These are phyloP conservation scores for Anguilla obscura DNA, from an alignment of 2,797 vertebrate genomes.

Conservation along the genomic window DNA sequence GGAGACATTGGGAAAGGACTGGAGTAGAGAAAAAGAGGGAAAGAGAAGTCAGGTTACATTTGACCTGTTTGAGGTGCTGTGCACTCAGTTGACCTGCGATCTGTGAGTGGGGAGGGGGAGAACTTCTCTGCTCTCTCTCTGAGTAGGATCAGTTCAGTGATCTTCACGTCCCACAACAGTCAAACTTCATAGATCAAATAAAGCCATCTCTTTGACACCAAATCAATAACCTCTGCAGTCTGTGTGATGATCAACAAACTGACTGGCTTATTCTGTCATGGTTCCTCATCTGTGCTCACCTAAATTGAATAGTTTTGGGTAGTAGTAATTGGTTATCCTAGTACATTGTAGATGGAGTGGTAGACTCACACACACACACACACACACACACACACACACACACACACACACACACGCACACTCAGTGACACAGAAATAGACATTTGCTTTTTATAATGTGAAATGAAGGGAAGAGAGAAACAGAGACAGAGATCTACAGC, in stretches of 20 bases:
- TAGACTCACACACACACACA: not conserved
- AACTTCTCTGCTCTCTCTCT: conserved; percentile 14
- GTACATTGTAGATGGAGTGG: not conserved
- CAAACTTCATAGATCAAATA: conserved; percentile 57
- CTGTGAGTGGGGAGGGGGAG: conserved; percentile 18
- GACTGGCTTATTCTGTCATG: conserved; percentile 18
- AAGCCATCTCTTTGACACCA: conserved; percentile 44
- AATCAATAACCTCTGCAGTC: conserved; percentile 58
- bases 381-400: not conserved
- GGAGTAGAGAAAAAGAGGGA: not conserved
- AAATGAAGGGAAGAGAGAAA: not conserved
- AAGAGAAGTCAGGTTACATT: conserved; percentile 38
- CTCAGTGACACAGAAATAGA: not conserved
- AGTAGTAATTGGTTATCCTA: not conserved
- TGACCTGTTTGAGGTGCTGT: conserved; percentile 50
- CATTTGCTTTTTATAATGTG: not conserved
- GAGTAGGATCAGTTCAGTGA: conserved; percentile 35
- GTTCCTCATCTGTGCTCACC: not conserved
- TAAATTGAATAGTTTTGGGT: not conserved
- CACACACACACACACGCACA: not conserved
- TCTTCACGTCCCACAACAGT: conserved; percentile 51
- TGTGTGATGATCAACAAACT: conserved; percentile 20
- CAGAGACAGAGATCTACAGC: not conserved
- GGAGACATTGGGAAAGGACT: not conserved
- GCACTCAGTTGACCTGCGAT: conserved; percentile 46